A percentile compares a stretch with the other conserved stretches of the same genome.
These are phyloP conservation scores for Delphinapterus leucas DNA, from an alignment of 2,113 vertebrate genomes.

Conservation along the genomic window DNA sequence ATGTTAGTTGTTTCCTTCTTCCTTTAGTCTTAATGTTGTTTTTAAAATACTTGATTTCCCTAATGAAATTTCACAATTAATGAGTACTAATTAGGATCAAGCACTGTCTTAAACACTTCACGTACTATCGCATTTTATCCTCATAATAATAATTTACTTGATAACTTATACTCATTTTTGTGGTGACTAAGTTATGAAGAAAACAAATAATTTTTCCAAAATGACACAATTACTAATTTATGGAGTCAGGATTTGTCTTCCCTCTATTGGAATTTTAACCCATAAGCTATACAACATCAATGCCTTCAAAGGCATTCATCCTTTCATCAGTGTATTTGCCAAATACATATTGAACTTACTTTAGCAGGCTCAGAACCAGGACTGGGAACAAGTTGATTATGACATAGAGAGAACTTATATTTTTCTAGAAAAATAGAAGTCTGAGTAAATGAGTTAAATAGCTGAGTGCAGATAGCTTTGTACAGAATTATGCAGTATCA, in stretches of 20 bases:
- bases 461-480: not conserved
- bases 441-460: not conserved
- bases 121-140: not conserved
- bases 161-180: not conserved
- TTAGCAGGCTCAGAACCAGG: not conserved
- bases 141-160: not conserved
- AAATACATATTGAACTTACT: not conserved
- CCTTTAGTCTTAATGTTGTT: not conserved
- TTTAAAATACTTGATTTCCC: not conserved
- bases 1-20: not conserved
- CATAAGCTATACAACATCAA: not conserved
- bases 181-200: not conserved
- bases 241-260: not conserved
- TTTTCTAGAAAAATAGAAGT: not conserved
- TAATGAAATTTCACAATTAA: not conserved
- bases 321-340: accelerated
- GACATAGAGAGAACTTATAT: not conserved
- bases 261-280: not conserved
- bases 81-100: not conserved
- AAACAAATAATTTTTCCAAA: not conserved
- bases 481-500: not conserved
- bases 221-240: not conserved
- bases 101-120: not conserved
- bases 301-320: not conserved
- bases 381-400: not conserved